phyloP scores from a whole-genome alignment of 2,888 invertebrate genomes.

The Tipula unca region DNA sequence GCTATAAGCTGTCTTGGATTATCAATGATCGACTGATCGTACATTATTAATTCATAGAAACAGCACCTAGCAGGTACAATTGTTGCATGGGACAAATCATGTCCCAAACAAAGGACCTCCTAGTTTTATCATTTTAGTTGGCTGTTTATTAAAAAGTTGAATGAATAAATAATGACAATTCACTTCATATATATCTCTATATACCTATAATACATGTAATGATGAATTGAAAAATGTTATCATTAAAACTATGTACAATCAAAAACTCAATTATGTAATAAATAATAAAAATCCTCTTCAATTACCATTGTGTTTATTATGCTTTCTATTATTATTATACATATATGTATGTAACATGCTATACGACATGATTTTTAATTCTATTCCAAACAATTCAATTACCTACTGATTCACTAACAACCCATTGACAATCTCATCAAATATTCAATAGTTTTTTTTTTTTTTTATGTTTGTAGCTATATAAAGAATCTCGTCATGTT shows the following conservation, averaged over 20 bases:
- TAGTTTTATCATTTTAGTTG: no score
- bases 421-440: slow-evolving; percentile 3
- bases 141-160: no score
- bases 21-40: no score
- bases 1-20: no score
- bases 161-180: no score
- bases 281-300: not conserved
- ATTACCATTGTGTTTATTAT: not conserved
- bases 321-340: not conserved
- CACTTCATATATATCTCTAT: no score
- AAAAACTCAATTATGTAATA: not conserved
- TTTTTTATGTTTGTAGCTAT: not conserved
- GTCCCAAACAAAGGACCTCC: no score
- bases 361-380: not conserved
- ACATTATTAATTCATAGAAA: no score
- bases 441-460: slow-evolving; percentile 8
- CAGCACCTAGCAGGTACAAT: no score
- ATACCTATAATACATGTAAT: no score
- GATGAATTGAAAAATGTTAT: no score
- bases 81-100: no score
- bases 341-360: not conserved
- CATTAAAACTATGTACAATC: not conserved
- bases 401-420: not conserved
- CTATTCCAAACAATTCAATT: not conserved
- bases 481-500: not conserved